Percentiles rank a stretch among this genome's conserved stretches.
phyloP scores from a whole-genome alignment of 1,140 invertebrate species.

The Diachasmimorpha longicaudata region DNA sequence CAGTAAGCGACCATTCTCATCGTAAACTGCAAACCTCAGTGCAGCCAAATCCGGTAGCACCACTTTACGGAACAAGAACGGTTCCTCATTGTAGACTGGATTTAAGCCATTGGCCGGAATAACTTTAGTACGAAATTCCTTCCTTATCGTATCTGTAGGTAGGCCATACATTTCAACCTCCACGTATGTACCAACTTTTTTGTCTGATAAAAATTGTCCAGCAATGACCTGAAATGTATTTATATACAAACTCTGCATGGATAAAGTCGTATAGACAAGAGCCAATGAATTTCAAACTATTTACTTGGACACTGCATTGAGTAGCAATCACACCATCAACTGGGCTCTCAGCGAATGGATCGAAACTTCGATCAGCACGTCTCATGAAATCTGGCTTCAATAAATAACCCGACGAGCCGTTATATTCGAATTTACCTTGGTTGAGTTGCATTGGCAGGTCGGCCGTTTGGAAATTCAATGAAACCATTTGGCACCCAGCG shows the following conservation, averaged over 20 bases:
- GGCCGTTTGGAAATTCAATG: slow-evolving; percentile 99
- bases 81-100: slow-evolving; percentile 98
- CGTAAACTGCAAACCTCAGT: slow-evolving; percentile 96
- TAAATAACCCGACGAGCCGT: slow-evolving; percentile 94
- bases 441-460: slow-evolving; percentile 99
- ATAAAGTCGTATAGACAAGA: not conserved
- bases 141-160: slow-evolving; percentile 97
- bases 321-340: slow-evolving; percentile 99
- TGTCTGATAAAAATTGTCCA: slow-evolving; percentile 99
- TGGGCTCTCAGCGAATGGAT: slow-evolving; percentile 98
- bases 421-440: slow-evolving; percentile 99
- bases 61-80: slow-evolving; percentile 97
- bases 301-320: slow-evolving; percentile 94
- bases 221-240: slow-evolving; percentile 83
- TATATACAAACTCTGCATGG: slow-evolving; percentile 28
- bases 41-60: slow-evolving; percentile 98
- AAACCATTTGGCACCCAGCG: slow-evolving; percentile 96
- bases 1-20: slow-evolving; percentile 96
- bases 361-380: slow-evolving; percentile 92
- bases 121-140: slow-evolving; percentile 95
- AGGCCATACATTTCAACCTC: slow-evolving; percentile 99
- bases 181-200: slow-evolving; percentile 98
- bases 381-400: slow-evolving; percentile 99
- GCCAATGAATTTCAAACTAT: slow-evolving; percentile 9
- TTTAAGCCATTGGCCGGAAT: slow-evolving; percentile 97